phyloP scores from a whole-genome alignment of 1,140 invertebrate genomes.

The Leguminivora glycinivorella region DNA sequence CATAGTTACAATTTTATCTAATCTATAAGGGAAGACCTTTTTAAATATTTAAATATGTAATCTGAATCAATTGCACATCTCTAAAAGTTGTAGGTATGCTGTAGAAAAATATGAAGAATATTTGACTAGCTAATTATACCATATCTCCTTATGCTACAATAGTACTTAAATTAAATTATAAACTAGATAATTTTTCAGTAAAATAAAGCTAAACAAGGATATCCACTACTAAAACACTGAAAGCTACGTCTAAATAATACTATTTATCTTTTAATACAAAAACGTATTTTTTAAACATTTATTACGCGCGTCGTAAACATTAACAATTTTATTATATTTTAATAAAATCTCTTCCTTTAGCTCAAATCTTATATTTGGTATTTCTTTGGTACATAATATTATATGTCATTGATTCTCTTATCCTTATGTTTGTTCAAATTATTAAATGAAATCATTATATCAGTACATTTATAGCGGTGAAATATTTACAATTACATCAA shows the following conservation, averaged over 20 bases:
- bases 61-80: conserved; percentile 45
- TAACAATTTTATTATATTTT: conserved; percentile 1
- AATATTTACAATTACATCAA: neutral
- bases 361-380: conserved; percentile 12
- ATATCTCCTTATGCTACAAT: neutral
- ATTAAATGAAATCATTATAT: neutral
- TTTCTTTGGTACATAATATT: conserved; percentile 12
- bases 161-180: neutral
- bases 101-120: conserved; percentile 70
- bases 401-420: neutral
- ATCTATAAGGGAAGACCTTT: conserved; percentile 27
- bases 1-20: neutral
- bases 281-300: conserved; percentile 28
- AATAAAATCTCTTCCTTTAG: conserved; percentile 3
- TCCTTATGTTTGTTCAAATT: neutral
- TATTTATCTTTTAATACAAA: conserved; percentile 24
- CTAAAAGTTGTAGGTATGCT: conserved; percentile 40
- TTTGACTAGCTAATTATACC: conserved; percentile 57
- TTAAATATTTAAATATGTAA: conserved; percentile 25
- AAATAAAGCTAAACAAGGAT: conserved; percentile 21
- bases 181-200: conserved; percentile 17
- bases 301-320: conserved; percentile 17
- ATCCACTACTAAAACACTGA: conserved; percentile 19
- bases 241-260: conserved; percentile 30
- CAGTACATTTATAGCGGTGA: neutral